A percentile compares a stretch with the other conserved stretches of the same genome.
phyloP scores from a whole-genome alignment of 2,888 invertebrate species.

The Druceiella hillmani region DNA sequence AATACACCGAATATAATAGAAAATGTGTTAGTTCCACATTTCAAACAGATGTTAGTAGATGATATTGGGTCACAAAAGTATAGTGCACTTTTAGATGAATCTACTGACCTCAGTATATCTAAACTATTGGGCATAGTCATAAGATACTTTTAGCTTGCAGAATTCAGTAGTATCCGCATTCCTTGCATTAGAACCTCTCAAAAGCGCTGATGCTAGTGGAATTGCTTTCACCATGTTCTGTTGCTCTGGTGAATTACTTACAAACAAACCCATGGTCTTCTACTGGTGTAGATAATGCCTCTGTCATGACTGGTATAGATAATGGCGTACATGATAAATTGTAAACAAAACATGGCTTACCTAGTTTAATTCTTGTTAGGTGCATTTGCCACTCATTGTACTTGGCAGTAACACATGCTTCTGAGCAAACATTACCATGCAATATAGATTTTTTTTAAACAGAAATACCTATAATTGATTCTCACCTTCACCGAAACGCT shows the following conservation, averaged over 20 bases:
- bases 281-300: constrained; percentile 29
- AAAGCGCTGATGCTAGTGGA: constrained; percentile 22
- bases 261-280: too few relatives aligned
- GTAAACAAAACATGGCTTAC: constrained; percentile 22
- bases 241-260: too few relatives aligned
- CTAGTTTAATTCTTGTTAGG: constrained; percentile 24
- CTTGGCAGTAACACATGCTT: constrained; percentile 27
- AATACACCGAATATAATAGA: too few relatives aligned
- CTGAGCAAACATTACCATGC: constrained; percentile 26
- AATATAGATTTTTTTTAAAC: constrained; percentile 27
- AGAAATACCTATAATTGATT: constrained; percentile 30
- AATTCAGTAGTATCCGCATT: constrained; percentile 18
- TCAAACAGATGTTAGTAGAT: too few relatives aligned
- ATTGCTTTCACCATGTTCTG: constrained; percentile 18
- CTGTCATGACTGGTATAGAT: constrained; percentile 30
- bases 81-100: too few relatives aligned
- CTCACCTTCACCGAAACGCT: constrained; percentile 23
- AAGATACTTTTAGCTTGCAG: too few relatives aligned
- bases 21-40: too few relatives aligned
- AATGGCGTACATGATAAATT: constrained; percentile 26
- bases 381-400: constrained; percentile 27
- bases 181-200: constrained; percentile 14
- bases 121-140: too few relatives aligned
- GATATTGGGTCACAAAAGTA: too few relatives aligned
- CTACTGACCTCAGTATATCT: too few relatives aligned